Base-by-base conservation (phyloP, 2,888 invertebrate genomes). In the Lampropteryx suffumata region DNA sequence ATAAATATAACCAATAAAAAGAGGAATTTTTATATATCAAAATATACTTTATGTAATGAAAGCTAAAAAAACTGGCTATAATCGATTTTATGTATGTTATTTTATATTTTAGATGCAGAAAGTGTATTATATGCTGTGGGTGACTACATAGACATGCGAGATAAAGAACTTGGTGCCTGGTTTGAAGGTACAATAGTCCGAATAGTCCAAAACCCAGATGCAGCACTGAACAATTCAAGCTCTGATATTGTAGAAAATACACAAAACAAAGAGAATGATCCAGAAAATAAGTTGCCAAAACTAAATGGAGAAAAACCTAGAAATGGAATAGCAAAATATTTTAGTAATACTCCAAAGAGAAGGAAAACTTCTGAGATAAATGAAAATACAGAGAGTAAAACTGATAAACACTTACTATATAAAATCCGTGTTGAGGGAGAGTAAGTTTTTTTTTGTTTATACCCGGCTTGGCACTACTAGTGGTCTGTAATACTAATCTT, bases 151-250 rank as follows among this genome's bases (percentile, higher is more conserved):
- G 96, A 96, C 76, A 91, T 92, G 41, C 84, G 90, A 49, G 92
- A 94, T 64, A 69, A 74, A n/a, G 85, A 89, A 40, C 84, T 90
- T 65, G 95, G 95, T 5, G 92, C 94, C 6, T 96, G 96, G 96
- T 93, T 93, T 76, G 95, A 96, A 81, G 95, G 92, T 0, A 91
- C 89, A 68, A 90, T 94, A 55, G 61, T 84, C 1, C 85, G 89
- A 60, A 93, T 94, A 59, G 87, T 91, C 0, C 69, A 74, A 24
- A 77, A 88, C 40, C 83, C 84, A 2, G 40, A 62, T 21, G 45
- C 55, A 37, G 9, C 46, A 5, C 14, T 6, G 10, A 14, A 39
- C 8, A 26, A 14, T 9, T 39, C 39, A 1, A 14, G 40, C 44
- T n/a, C 28, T 3, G 26, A 46, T 0, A 26, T 24, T 24, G 43